A percentile compares a stretch with the other conserved stretches of the same genome.
Conservation (phyloP, 2,888 invertebrate species). For the Graphium colonna region DNA sequence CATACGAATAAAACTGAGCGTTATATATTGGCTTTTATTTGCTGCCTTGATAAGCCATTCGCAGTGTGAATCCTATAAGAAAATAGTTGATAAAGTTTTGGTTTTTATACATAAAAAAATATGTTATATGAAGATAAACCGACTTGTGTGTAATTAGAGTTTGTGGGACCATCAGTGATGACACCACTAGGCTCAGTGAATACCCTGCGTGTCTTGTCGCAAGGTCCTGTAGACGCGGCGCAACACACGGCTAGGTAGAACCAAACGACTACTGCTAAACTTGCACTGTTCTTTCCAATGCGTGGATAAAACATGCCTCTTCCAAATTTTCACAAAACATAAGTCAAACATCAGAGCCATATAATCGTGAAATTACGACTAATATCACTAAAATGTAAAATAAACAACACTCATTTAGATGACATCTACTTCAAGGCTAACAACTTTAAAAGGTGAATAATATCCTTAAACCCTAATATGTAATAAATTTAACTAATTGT, state of each 20-base stretch:
- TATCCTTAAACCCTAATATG: slow-evolving; percentile 45
- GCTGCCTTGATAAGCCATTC: slow-evolving; percentile 97
- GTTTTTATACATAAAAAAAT: background rate
- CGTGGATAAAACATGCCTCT: slow-evolving; percentile 78
- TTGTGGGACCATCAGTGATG: slow-evolving; percentile 93
- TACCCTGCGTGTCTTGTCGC: slow-evolving; percentile 91
- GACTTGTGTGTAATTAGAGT: slow-evolving; percentile 91
- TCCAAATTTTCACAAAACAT: slow-evolving; percentile 68
- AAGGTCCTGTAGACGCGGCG: slow-evolving; percentile 81
- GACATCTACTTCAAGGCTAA: slow-evolving; percentile 80
- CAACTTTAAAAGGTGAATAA: slow-evolving; percentile 62
- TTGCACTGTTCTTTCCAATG: slow-evolving; percentile 73
- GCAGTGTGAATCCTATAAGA: slow-evolving; percentile 89
- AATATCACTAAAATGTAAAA: slow-evolving; percentile 76
- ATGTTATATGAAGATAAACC: slow-evolving; percentile 32
- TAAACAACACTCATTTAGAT: slow-evolving; percentile 78
- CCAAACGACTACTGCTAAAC: slow-evolving; percentile 73
- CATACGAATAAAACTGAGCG: slow-evolving; percentile 93
- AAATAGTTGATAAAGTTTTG: slow-evolving; percentile 13
- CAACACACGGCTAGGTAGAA: slow-evolving; percentile 69
- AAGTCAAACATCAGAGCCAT: slow-evolving; percentile 78
- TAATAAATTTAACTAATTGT: slow-evolving; percentile 39
- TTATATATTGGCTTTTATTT: slow-evolving; percentile 89
- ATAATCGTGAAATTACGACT: slow-evolving; percentile 71
- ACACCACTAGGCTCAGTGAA: slow-evolving; percentile 90